Conservation (phyloP, 2,797 vertebrate species). For the Pseudochirops corinnae region DNA sequence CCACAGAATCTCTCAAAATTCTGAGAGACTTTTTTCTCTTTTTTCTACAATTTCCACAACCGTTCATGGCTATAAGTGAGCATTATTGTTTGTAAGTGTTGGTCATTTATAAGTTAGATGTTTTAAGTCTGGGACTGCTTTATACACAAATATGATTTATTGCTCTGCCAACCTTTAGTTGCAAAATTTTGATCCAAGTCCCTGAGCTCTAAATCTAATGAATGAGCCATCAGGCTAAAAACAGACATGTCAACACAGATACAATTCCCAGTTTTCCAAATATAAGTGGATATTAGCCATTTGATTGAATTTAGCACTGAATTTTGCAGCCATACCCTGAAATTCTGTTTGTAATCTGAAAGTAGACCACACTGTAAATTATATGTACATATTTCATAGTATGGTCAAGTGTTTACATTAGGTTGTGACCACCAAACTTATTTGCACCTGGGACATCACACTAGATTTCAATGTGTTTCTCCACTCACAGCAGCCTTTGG, state of each 20-base stretch:
- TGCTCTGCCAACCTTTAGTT: neutral
- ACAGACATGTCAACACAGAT: neutral
- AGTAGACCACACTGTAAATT: constrained; percentile 59
- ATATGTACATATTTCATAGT: constrained; percentile 54
- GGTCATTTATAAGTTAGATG: constrained; percentile 29
- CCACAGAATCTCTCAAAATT: neutral
- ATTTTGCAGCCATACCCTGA: neutral
- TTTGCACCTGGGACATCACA: constrained; percentile 58
- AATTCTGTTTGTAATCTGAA: constrained; percentile 49
- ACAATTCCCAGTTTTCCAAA: constrained; percentile 47
- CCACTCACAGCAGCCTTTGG: constrained; percentile 58
- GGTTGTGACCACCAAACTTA: constrained; percentile 66
- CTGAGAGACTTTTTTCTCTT: neutral
- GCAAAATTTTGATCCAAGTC: constrained; percentile 35
- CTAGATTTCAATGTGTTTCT: constrained; percentile 59
- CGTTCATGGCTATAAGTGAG: constrained; percentile 2
- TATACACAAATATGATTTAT: neutral
- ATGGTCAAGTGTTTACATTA: constrained; percentile 59
- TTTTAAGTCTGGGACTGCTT: neutral
- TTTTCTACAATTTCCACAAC: neutral
- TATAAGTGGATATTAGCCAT: constrained; percentile 46
- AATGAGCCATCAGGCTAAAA: constrained; percentile 20
- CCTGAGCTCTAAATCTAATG: constrained; percentile 12
- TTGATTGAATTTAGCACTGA: constrained; percentile 27
- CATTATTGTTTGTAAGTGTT: neutral